phyloP scores from a whole-genome alignment of 2,797 vertebrate species.

The Fratercula arctica region DNA sequence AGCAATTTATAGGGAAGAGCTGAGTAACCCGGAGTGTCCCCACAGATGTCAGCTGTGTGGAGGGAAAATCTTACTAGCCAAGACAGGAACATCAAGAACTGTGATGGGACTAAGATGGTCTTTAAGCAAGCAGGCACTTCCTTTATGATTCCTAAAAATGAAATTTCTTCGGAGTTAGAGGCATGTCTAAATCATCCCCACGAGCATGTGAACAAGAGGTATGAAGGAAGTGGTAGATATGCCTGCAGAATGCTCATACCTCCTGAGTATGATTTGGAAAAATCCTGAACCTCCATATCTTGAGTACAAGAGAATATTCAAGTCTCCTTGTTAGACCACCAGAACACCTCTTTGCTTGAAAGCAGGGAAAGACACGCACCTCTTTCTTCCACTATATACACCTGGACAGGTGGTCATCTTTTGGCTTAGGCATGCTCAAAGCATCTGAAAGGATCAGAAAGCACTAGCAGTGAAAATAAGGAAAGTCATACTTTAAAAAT shows the following conservation, averaged over 20 bases:
- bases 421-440: not conserved
- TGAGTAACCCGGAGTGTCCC: not conserved
- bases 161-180: not conserved
- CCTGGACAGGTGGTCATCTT: not conserved
- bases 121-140: not conserved
- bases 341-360: not conserved
- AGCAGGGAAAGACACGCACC: not conserved
- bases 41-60: not conserved
- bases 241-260: not conserved
- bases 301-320: not conserved
- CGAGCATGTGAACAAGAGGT: not conserved
- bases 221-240: not conserved
- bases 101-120: not conserved
- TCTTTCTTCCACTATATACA: not conserved
- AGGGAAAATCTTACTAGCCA: not conserved
- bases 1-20: not conserved
- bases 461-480: not conserved
- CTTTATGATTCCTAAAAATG: not conserved
- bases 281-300: not conserved
- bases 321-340: not conserved
- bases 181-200: not conserved
- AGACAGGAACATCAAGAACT: not conserved
- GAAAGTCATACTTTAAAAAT: not conserved
- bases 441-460: not conserved
- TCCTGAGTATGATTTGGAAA: not conserved